Evolutionary conservation across 2,888 invertebrate genomes (phyloP), one percentile per base, ranked within the genome.

Genomic region (Plebejus anna): DNA sequence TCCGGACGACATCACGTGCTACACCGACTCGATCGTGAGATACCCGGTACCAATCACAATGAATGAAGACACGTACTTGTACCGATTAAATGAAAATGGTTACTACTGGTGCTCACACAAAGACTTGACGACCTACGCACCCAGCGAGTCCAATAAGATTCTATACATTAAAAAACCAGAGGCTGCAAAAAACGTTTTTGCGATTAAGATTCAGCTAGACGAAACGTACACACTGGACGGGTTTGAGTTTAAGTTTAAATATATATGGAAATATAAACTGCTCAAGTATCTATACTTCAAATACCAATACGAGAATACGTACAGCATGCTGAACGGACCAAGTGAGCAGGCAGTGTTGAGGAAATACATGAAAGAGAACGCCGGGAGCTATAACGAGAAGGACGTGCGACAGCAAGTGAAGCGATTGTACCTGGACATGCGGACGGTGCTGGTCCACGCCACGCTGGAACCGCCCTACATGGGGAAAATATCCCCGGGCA

Each of bases 61-160:
- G 36, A 81, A 2, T 2, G 9, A 80, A 82, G 1, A 81, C 9
- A 7, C 2, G 9, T 42, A 42, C 83, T 2, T 66, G 78, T 86
- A 3, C 81, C 92, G 0, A 86, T 83, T 75, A 86, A 82, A 83
- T 16, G 80, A 80, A 1, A 87, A 93, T 75, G 94, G 94, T 7
- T 90, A 90, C 80, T 94, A 94, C 78, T 94, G 94, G 94, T 94
- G 94, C 79, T 82, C 87, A 11, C 85, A 89, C 70, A 82, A 77
- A 0, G 88, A 93, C 78, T 84, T 89, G 0, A 86, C 80, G 36
- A 84, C 84, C 13, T 90, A 83, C 77, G 80, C 82, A 3, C 82
- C 84, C 2, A 81, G 88, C 0, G 85, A 88, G 79, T 91, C 93
- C 0, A 90, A 91, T 73, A 88, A 84, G 79, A 82, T 84, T 0